Base-by-base conservation (phyloP, 1,140 invertebrate species). In the Microplitis demolitor region DNA sequence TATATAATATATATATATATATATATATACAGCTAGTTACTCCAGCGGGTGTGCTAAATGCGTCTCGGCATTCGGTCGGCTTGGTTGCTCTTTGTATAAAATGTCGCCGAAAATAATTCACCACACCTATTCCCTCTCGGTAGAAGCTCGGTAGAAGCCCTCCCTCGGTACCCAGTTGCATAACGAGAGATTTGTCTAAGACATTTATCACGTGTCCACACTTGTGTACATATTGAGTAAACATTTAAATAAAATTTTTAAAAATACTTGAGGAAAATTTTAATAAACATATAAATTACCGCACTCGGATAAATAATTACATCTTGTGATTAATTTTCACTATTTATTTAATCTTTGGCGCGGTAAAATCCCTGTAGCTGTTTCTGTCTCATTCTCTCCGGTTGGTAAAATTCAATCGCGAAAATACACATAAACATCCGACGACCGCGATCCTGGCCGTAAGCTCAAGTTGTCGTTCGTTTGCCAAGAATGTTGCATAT, bases 401-500 rank as follows among this genome's bases (percentile, higher is more conserved):
- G 4, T 45, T 11, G 39, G 39, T 6, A 45, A 45, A 45, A 45
- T 45, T 68, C 33, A 34, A 56, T 68, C 5, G 16, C 64, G 16
- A 68, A 68, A 68, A 68, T 68, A 68, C 51, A 75, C 77, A 80
- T 80, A 79, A 80, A 80, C 79, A 80, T 79, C 74, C 66, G 70
- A 79, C 78, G 78, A 79, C 76, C 78, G 73, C 77, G 73, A 80
- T 80, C 76, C 77, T 80, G 77, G 76, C 71, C 72, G 75, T 74
- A 76, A 72, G 45, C 64, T 53, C 66, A 68, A 68, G 31, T 68
- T 68, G 66, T 66, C 72, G 71, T 70, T 56, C 64, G 63, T 76
- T 76, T 81, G 80, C 80, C 78, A 80, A 81, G 75, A 79, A 80
- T 81, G 74, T 77, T 72, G 33, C 71, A 77, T 79, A 45, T 45